Evolutionary conservation across 2,888 invertebrate species (phyloP).

Genomic region (Acanthosepion pharaonis): DNA sequence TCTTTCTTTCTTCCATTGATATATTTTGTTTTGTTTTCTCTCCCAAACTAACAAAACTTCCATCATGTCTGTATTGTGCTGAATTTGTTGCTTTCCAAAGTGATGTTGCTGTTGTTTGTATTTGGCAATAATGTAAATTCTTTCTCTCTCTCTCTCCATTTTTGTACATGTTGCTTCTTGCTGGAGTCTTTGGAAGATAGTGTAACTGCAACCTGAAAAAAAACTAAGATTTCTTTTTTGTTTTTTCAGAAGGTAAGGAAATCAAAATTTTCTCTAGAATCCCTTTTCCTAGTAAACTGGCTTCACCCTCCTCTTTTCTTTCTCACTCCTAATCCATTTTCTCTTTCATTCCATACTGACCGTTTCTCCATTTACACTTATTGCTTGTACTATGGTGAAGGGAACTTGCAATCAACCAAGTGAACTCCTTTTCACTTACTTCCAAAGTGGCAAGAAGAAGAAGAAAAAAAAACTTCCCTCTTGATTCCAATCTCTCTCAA

Average conservation of each 20-base stretch:
- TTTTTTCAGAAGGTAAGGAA: conserved; percentile 46
- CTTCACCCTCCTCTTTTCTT: background rate
- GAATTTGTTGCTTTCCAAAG: background rate
- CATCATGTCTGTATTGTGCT: background rate
- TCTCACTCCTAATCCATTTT: background rate
- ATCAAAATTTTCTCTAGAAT: background rate
- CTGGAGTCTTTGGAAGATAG: conserved; percentile 46
- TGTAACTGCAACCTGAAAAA: conserved; percentile 42
- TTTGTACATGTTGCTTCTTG: conserved; percentile 43
- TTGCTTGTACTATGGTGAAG: conserved; percentile 2
- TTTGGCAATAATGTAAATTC: conserved; percentile 37
- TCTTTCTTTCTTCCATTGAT: background rate
- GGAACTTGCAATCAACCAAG: background rate
- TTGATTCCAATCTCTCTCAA: too few relatives aligned
- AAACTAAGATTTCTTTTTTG: background rate
- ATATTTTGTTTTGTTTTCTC: background rate
- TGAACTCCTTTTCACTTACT: background rate
- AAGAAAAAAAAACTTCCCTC: background rate
- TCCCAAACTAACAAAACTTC: background rate
- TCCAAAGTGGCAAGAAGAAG: background rate
- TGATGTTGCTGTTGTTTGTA: conserved; percentile 42
- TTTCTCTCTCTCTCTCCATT: conserved; percentile 35
- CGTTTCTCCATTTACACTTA: background rate
- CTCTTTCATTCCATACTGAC: background rate
- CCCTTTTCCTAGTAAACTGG: background rate